Conservation (phyloP, 2,888 invertebrate genomes). For the Lissocephala sabroskyi region DNA sequence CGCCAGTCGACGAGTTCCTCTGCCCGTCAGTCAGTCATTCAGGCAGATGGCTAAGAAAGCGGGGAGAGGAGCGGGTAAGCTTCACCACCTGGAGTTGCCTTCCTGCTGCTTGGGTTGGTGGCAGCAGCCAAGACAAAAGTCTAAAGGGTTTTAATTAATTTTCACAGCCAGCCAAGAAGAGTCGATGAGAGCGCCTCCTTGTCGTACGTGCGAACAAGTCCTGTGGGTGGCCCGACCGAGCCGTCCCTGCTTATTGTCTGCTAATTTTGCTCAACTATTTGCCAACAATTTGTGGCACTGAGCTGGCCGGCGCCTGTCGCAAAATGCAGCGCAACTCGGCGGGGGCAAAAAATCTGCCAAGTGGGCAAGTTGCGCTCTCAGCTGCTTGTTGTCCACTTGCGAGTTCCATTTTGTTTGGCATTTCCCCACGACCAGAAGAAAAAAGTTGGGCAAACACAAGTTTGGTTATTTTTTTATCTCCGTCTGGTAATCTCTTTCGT, state of each 20-base stretch:
- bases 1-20: not conserved
- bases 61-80: slow-evolving; percentile 6
- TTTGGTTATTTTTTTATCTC: no score
- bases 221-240: no score
- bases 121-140: no score
- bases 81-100: no score
- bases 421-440: slow-evolving; percentile 6
- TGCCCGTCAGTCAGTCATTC: not conserved
- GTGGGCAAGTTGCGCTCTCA: slow-evolving; percentile 25
- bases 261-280: slow-evolving; percentile 36
- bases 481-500: not conserved
- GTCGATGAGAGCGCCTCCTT: not conserved
- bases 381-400: slow-evolving; percentile 25
- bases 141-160: slow-evolving; percentile 50
- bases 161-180: slow-evolving; percentile 7
- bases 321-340: slow-evolving; percentile 3
- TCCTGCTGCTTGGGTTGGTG: no score
- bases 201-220: slow-evolving; percentile 12
- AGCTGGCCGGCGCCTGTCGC: not conserved
- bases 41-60: not conserved
- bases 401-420: slow-evolving; percentile 4
- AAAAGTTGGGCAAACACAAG: not conserved
- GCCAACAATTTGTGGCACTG: slow-evolving; percentile 26
- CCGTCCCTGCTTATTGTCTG: slow-evolving; percentile 33
- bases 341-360: slow-evolving; percentile 4